These are phyloP conservation scores for Excalfactoria chinensis DNA, from an alignment of 2,113 vertebrate species.

Conservation along the genomic window DNA sequence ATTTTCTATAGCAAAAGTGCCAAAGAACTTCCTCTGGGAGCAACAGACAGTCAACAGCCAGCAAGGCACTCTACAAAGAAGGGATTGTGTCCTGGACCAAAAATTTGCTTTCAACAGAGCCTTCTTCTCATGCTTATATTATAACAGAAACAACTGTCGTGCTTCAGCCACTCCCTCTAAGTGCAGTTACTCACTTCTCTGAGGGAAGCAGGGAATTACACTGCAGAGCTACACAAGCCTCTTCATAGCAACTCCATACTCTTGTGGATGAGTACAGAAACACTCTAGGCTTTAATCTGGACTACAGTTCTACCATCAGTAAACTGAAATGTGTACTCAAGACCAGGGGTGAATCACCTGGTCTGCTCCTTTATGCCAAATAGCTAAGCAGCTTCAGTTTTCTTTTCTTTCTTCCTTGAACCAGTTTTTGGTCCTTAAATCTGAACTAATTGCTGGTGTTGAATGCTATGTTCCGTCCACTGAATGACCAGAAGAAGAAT, in stretches of 20 bases:
- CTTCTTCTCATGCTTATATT: neutral
- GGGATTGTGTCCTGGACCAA: neutral
- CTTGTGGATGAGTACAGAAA: rapidly evolving
- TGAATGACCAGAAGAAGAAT: neutral
- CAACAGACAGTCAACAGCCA: neutral
- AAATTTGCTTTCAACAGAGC: neutral
- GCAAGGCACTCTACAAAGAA: neutral
- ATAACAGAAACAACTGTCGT: neutral
- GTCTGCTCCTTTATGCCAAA: no score
- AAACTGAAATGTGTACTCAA: neutral
- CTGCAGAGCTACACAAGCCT: neutral
- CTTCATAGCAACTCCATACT: rapidly evolving
- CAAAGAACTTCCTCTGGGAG: neutral
- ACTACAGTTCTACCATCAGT: rapidly evolving
- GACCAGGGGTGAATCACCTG: neutral
- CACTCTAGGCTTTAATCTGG: neutral
- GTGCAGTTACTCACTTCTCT: neutral
- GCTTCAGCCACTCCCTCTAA: neutral
- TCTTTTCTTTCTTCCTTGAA: neutral
- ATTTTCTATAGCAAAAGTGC: neutral
- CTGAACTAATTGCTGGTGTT: neutral
- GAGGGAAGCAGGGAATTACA: neutral
- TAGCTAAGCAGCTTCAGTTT: neutral
- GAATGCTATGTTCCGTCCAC: neutral
- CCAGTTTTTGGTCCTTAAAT: neutral